phyloP scores from a whole-genome alignment of 2,888 invertebrate genomes.

The Norana najaformis region DNA sequence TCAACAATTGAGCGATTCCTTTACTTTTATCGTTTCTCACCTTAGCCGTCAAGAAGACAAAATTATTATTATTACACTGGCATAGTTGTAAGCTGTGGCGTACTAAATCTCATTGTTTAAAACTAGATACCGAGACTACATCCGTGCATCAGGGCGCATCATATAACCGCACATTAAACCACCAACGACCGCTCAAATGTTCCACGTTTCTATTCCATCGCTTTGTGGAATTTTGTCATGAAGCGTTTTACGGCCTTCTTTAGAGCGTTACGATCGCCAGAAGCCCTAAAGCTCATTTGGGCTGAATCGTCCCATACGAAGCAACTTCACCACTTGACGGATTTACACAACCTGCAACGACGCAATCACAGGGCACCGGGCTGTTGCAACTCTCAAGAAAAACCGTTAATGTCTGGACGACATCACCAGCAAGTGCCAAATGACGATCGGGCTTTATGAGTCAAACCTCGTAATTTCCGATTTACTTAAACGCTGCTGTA shows the following conservation, averaged over 20 bases:
- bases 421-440: background rate
- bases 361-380: background rate
- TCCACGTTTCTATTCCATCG: background rate
- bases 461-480: background rate
- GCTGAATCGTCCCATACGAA: background rate
- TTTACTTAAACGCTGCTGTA: background rate
- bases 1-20: no score
- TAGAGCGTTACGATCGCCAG: background rate
- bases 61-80: no score
- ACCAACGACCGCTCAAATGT: background rate
- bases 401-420: background rate
- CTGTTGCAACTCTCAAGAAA: background rate
- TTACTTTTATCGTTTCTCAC: no score
- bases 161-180: background rate
- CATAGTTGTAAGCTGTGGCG: no score
- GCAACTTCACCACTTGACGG: background rate
- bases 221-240: background rate
- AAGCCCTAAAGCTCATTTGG: background rate
- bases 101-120: no score
- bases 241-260: background rate
- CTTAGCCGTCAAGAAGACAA: no score
- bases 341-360: background rate
- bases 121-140: no score
- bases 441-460: background rate
- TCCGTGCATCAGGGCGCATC: background rate